phyloP scores from a whole-genome alignment of 2,888 invertebrate species.

The Ethmia dodecea region DNA sequence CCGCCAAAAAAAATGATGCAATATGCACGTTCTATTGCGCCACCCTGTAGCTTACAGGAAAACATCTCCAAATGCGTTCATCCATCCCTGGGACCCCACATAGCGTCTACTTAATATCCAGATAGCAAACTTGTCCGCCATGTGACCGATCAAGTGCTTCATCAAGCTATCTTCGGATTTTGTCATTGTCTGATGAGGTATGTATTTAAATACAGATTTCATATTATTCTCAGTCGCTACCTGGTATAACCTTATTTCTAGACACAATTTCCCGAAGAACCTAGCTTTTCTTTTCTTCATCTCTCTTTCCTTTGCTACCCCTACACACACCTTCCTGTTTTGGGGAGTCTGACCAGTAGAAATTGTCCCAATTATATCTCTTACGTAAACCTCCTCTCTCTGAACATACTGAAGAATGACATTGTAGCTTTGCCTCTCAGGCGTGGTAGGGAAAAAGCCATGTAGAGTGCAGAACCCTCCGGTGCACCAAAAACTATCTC shows the following conservation, averaged over 20 bases:
- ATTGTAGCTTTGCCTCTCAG: constrained; percentile 6
- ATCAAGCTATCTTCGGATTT: constrained; percentile 9
- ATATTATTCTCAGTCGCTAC: constrained; percentile 14
- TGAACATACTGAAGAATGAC: constrained; percentile 7
- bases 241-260: constrained; percentile 12
- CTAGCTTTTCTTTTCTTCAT: constrained; percentile 14
- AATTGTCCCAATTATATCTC: constrained; percentile 6
- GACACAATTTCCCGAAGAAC: constrained; percentile 11
- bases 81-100: neutral
- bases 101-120: neutral
- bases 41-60: neutral
- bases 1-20: no score
- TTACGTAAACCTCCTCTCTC: constrained; percentile 11
- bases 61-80: neutral
- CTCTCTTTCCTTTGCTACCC: constrained; percentile 11
- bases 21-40: no score
- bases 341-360: neutral
- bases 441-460: constrained; percentile 2
- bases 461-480: constrained; percentile 6
- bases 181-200: constrained; percentile 11
- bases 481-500: no score
- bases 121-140: neutral
- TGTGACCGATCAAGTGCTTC: constrained; percentile 5
- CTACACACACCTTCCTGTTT: constrained; percentile 6
- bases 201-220: constrained; percentile 7